These are phyloP conservation scores for Brachystomella parvula DNA, from an alignment of 1,140 invertebrate genomes.

Conservation along the genomic window DNA sequence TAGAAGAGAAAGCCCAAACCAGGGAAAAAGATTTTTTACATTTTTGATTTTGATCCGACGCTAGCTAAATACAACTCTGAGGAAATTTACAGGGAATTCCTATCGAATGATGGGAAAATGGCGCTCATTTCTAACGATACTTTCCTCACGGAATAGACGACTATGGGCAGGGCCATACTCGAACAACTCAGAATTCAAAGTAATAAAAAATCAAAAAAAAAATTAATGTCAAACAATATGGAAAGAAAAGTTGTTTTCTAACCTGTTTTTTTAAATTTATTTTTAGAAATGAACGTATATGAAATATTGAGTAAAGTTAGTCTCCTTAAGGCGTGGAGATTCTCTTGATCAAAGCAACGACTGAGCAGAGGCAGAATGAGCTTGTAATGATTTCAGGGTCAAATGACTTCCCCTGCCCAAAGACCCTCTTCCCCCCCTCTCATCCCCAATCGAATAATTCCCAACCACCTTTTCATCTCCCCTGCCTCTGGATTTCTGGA, in stretches of 20 bases:
- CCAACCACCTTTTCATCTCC: conserved; percentile 14
- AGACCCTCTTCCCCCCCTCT: conserved; percentile 20
- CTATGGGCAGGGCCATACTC: conserved; percentile 30
- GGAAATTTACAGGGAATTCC: conserved; percentile 23
- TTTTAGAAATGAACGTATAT: neutral
- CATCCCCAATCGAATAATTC: conserved; percentile 22
- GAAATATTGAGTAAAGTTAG: neutral
- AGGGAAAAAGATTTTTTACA: neutral
- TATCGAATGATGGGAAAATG: conserved; percentile 20
- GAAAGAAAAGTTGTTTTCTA: neutral
- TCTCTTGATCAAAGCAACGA: conserved; percentile 1
- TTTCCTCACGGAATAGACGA: conserved; percentile 23
- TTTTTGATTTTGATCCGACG: conserved; percentile 20
- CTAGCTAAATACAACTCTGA: conserved; percentile 35
- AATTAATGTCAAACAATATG: too few species aligned
- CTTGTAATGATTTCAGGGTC: conserved; percentile 31
- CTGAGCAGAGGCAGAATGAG: conserved; percentile 1
- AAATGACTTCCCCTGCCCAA: conserved; percentile 26
- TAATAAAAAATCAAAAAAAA: conserved; percentile 12
- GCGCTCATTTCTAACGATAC: conserved; percentile 19
- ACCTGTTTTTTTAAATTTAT: neutral
- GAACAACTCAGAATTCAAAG: conserved; percentile 16
- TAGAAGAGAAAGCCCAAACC: too few species aligned
- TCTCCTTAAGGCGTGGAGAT: neutral
- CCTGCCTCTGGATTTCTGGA: too few species aligned